phyloP scores from a whole-genome alignment of 2,797 vertebrate genomes.

The Falco rusticolus region DNA sequence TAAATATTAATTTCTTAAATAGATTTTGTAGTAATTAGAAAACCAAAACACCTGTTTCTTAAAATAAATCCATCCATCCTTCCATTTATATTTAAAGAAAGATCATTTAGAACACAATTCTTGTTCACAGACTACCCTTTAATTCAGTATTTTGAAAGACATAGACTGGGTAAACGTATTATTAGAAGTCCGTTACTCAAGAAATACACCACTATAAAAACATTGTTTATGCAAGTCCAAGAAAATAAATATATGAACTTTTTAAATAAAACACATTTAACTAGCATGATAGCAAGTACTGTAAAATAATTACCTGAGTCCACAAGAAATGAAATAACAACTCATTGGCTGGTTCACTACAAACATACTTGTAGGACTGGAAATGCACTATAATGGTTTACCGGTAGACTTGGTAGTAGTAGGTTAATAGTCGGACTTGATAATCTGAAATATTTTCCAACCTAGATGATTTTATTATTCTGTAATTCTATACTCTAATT shows the following conservation, averaged over 20 bases:
- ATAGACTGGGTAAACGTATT: background rate
- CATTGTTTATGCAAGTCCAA: background rate
- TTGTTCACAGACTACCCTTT: background rate
- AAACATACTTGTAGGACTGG: background rate
- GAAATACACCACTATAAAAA: background rate
- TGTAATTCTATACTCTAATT: background rate
- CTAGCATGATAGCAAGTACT: background rate
- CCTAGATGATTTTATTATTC: background rate
- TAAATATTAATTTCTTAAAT: background rate
- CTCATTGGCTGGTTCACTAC: background rate
- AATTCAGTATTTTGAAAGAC: background rate
- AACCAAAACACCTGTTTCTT: background rate
- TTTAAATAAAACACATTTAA: background rate
- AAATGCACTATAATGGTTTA: background rate
- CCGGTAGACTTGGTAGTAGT: no score
- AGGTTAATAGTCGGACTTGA: no score
- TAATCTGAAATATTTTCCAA: background rate
- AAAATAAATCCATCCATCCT: background rate
- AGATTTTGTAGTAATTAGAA: background rate
- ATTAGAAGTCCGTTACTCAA: background rate
- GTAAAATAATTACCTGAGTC: background rate
- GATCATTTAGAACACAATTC: background rate
- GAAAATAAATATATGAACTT: background rate
- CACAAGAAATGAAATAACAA: background rate
- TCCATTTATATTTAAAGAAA: background rate